Evolutionary conservation across 2,113 vertebrate genomes (phyloP), one percentile per base, ranked within the genome.

Genomic region (Sula dactylatra): DNA sequence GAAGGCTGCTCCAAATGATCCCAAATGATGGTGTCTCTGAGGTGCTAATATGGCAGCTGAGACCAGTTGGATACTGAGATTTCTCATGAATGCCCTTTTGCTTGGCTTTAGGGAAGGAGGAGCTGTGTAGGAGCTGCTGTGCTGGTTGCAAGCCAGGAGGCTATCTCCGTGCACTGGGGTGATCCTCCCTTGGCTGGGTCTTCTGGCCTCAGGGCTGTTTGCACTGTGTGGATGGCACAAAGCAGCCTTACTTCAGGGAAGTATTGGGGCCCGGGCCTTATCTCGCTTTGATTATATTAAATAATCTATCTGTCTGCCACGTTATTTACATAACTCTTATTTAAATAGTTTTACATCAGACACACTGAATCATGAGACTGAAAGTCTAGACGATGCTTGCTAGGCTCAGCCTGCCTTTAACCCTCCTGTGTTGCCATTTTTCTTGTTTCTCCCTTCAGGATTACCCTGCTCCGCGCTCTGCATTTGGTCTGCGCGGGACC

Each of bases 301-400:
- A 97, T 94, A 97, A 95, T 97, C 95, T 94, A 94, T 97, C 93
- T 96, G 94, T 97, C 97, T 97, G 95, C 93, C 91, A 90, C 5
- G 4, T 72, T 95, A 96, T 97, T 97, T 96, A 94, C 93, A 95
- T 95, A 95, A 89, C 89, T 94, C 95, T 93, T 90, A 96, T 96
- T 96, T 97, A 95, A 97, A 95, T 97, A 96, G 84, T 96, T 96
- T 93, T 96, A 94, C 95, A 95, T 97, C 94, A 97, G 95, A 93
- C 93, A 71, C 82, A 80, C 71, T 95, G 97, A 97, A 95, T 96
- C 96, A 96, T 96, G 95, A 96, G 97, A 94, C 95, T 82, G 95
- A 71, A 93, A 97, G 96, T 97, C 96, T 97, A 97, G 97, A 97
- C 93, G 2, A 97, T 67, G 91, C 94, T 91, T 91, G 93, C 93